phyloP scores from a whole-genome alignment of 2,113 vertebrate species.

The Nothoprocta perdicaria region DNA sequence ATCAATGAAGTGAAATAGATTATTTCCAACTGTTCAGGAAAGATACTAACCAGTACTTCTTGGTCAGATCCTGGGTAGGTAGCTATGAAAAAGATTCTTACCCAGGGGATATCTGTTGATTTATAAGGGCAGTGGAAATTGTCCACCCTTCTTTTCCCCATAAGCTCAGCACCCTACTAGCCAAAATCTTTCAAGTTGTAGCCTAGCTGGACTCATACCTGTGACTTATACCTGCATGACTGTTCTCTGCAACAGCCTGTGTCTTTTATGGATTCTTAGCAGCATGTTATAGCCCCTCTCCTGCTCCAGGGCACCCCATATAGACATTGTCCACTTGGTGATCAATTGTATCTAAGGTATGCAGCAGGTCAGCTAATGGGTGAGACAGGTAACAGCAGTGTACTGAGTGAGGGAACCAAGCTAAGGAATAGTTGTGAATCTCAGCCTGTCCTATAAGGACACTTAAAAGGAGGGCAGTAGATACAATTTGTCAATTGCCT shows the following conservation, averaged over 20 bases:
- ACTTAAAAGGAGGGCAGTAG: not conserved
- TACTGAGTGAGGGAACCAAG: not conserved
- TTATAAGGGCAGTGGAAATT: not conserved
- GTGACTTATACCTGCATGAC: not conserved
- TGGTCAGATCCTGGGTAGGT: not conserved
- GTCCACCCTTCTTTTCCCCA: not conserved
- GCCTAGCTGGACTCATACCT: not conserved
- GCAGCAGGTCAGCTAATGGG: not conserved
- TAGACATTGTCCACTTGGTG: fast-evolving
- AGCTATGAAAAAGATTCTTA: not conserved
- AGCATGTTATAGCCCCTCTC: not conserved
- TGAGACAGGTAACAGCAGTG: not conserved
- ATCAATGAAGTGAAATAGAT: not conserved
- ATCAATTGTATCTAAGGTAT: not conserved
- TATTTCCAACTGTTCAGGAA: not conserved
- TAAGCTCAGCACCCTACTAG: not conserved
- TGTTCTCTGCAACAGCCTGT: fast-evolving
- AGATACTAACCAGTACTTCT: not conserved
- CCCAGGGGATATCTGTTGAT: not conserved
- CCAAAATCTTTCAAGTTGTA: not conserved
- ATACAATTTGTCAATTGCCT: not conserved
- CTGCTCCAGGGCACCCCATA: not conserved
- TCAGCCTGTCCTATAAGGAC: fast-evolving
- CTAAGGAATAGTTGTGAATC: not conserved
- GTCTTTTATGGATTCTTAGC: not conserved